A percentile compares a stretch with the other conserved stretches of the same genome.
These are phyloP conservation scores for Phymatocera aterrima DNA, from an alignment of 2,888 invertebrate genomes.

Conservation along the genomic window DNA sequence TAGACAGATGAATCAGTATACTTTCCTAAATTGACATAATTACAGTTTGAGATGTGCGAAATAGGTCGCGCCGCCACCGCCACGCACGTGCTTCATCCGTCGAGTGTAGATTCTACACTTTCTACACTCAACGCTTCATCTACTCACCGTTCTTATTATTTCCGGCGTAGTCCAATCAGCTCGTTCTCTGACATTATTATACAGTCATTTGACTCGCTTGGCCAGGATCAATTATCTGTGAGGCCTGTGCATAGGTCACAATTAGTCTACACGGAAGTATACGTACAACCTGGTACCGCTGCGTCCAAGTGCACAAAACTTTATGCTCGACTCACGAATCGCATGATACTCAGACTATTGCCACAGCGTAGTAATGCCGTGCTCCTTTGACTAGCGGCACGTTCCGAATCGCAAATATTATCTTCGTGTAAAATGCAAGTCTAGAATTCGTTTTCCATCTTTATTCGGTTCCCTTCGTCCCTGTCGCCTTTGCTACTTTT, in stretches of 20 bases:
- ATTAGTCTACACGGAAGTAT: no score
- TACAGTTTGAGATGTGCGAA: conserved; percentile 6
- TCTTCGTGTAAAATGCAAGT: not conserved
- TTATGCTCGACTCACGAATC: not conserved
- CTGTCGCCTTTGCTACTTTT: not conserved
- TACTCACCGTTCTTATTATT: not conserved
- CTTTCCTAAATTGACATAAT: conserved; percentile 6
- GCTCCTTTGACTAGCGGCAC: not conserved
- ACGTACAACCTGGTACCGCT: not conserved
- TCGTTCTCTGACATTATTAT: not conserved
- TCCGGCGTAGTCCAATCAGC: not conserved
- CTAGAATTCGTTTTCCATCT: not conserved
- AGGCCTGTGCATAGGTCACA: not conserved
- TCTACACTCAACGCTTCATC: no score
- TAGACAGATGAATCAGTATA: conserved; percentile 8
- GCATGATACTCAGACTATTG: not conserved
- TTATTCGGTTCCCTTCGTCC: not conserved
- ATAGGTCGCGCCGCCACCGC: not conserved
- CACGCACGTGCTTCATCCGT: not conserved
- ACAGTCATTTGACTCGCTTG: not conserved
- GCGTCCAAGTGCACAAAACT: not conserved
- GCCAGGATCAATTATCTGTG: not conserved
- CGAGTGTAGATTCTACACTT: no score
- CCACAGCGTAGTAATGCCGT: not conserved
- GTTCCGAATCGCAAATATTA: not conserved